phyloP scores from a whole-genome alignment of 2,797 vertebrate species.

The Spinus pinus region DNA sequence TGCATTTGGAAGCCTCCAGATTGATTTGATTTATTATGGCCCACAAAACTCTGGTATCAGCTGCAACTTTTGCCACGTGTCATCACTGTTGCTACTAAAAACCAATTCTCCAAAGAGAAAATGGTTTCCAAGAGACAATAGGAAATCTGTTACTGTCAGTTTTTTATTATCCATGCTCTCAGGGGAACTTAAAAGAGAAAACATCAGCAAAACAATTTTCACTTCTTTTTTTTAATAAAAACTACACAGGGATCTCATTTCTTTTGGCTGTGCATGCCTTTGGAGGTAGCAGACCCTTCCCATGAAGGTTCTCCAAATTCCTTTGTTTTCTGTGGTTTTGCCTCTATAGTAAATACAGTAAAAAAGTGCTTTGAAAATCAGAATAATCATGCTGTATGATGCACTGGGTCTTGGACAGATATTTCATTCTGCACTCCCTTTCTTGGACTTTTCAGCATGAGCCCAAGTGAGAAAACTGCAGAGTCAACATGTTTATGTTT shows the following conservation, averaged over 20 bases:
- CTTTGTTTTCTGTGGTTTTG: not conserved
- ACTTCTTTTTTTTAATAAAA: not conserved
- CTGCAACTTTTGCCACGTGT: constrained; percentile 71
- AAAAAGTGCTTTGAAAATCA: not conserved
- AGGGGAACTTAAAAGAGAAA: constrained; percentile 59
- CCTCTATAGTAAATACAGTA: not conserved
- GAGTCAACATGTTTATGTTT: not conserved
- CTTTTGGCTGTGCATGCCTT: not conserved
- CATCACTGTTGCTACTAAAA: constrained; percentile 78
- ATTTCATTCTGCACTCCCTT: not conserved
- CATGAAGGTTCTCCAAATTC: not conserved
- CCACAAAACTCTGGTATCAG: constrained; percentile 74
- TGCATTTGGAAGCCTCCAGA: constrained; percentile 33
- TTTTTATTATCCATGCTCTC: constrained; percentile 70
- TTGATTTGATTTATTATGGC: constrained; percentile 72
- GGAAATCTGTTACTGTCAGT: constrained; percentile 77
- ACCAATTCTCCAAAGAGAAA: constrained; percentile 71
- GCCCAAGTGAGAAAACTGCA: not conserved
- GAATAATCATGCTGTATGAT: not conserved
- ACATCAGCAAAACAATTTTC: constrained; percentile 68
- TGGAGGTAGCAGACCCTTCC: not conserved
- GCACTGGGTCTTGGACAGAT: not conserved
- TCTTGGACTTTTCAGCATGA: not conserved
- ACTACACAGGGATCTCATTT: not conserved
- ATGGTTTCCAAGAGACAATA: constrained; percentile 58